These are phyloP conservation scores for Phaetusa simplex DNA, from an alignment of 2,113 vertebrate species.

Conservation along the genomic window DNA sequence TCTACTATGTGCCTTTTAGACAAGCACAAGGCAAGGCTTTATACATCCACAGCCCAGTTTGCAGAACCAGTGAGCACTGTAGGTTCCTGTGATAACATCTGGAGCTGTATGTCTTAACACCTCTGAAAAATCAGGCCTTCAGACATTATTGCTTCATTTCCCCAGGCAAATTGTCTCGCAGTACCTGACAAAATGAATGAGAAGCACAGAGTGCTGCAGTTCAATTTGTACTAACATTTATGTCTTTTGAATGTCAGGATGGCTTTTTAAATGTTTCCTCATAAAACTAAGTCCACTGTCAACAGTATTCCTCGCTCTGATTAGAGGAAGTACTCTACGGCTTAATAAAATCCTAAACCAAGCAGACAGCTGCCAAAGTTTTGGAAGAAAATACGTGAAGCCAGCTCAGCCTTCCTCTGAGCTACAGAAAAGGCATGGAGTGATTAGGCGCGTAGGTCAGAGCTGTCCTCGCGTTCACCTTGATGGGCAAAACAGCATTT, in stretches of 20 bases:
- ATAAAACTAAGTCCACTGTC: constrained; percentile 56
- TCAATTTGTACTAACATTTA: constrained; percentile 57
- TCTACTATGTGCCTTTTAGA: background rate
- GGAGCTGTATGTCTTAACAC: background rate
- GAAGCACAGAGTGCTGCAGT: background rate
- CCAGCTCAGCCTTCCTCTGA: background rate
- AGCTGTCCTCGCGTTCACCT: background rate
- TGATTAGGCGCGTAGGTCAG: background rate
- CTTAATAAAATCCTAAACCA: constrained; percentile 38
- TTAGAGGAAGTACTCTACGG: constrained; percentile 15
- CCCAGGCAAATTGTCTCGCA: constrained; percentile 29
- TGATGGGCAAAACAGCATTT: background rate
- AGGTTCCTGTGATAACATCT: constrained; percentile 23
- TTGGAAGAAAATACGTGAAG: background rate
- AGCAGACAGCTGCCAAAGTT: background rate
- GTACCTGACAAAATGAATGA: constrained; percentile 43
- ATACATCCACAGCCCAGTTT: background rate
- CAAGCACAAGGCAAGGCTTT: background rate
- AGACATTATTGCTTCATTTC: constrained; percentile 48
- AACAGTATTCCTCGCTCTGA: constrained; percentile 15
- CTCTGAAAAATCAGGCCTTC: constrained; percentile 36
- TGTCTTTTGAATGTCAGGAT: constrained; percentile 49
- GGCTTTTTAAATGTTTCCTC: constrained; percentile 46
- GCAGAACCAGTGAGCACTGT: background rate
- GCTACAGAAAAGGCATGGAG: background rate